These are phyloP conservation scores for Disparrhopalites patrizii DNA, from an alignment of 2,888 invertebrate genomes.

Conservation along the genomic window DNA sequence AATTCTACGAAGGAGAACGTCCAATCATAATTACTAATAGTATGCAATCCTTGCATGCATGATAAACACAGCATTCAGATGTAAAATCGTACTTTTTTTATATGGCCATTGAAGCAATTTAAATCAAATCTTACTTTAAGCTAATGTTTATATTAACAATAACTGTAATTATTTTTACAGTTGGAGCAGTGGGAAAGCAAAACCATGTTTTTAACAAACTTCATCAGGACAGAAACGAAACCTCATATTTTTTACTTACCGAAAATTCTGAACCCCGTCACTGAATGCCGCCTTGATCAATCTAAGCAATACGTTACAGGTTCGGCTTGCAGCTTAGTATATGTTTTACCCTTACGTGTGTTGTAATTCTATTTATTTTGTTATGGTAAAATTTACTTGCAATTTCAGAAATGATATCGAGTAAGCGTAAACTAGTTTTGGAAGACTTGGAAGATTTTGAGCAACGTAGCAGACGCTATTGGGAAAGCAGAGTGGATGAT, in stretches of 20 bases:
- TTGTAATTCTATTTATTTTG: background rate
- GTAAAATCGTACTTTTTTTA: no score
- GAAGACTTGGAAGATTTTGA: constrained; percentile 46
- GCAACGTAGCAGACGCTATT: constrained; percentile 43
- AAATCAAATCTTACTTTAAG: background rate
- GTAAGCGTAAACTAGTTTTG: constrained; percentile 54
- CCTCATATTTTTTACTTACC: constrained; percentile 87
- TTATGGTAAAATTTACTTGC: no score
- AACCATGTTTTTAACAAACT: constrained; percentile 71
- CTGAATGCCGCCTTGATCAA: constrained; percentile 63
- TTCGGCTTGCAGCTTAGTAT: constrained; percentile 50
- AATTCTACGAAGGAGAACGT: background rate
- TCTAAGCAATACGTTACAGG: constrained; percentile 64
- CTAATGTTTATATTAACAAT: background rate
- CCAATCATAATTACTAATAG: no score
- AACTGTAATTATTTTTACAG: constrained; percentile 40
- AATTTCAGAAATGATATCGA: constrained; percentile 62
- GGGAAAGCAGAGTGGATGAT: constrained; percentile 43
- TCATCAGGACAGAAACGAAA: constrained; percentile 79
- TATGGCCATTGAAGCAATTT: constrained; percentile 71
- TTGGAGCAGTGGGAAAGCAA: constrained; percentile 77
- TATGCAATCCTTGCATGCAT: no score
- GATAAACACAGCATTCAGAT: no score
- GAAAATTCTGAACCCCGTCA: constrained; percentile 67
- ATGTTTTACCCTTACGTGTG: constrained; percentile 29